Evolutionary conservation across 1,140 invertebrate species (phyloP), one percentile per base, ranked within the genome.

Genomic region (Zaprionus taronus): DNA sequence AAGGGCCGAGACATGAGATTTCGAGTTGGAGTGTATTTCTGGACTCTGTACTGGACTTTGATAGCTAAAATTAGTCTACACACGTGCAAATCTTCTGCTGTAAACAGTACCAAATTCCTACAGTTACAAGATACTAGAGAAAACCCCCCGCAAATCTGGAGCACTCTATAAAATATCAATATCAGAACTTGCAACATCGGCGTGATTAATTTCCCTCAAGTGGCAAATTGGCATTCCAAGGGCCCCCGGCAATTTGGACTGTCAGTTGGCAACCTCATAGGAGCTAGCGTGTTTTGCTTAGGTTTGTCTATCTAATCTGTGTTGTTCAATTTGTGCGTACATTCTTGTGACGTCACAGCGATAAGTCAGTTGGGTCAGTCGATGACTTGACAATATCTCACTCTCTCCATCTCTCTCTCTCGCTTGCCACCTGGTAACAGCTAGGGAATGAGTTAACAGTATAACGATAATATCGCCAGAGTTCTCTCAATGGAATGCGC

Each of bases 261-360:
- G 20, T 66, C 69, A 66, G 44, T 36, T 72, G 73, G 68, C 68
- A 75, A 75, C 72, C n/a, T 26, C 17, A 7, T 12, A 5, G 47
- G 14, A 51, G 11, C 34, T 28, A 34, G 24, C 53, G 44, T 68
- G 47, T 49, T 60, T 68, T 24, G 34, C 24, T 67, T 15, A n/a
- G 44, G 31, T 34, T 70, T 85, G 62, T 65, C 73, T 68, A 70
- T 87, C 83, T 87, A 89, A 87, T 87, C 83, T 34, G 47, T 7
- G 0, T 44, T 24, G 20, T 60, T 17, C 81, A 79, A 83, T 73
- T 55, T 26, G 24, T 62, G 20, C 57, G 68, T 57, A 76, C 65
- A 87, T 89, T 89, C 81, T 76, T 69, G 83, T 81, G 83, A 72
- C 84, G 83, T 81, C 84, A 87, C 83, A 55, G 64, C 38, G 80